Evolutionary conservation across 2,888 invertebrate genomes (phyloP).

Genomic region (Steromphala cineraria): DNA sequence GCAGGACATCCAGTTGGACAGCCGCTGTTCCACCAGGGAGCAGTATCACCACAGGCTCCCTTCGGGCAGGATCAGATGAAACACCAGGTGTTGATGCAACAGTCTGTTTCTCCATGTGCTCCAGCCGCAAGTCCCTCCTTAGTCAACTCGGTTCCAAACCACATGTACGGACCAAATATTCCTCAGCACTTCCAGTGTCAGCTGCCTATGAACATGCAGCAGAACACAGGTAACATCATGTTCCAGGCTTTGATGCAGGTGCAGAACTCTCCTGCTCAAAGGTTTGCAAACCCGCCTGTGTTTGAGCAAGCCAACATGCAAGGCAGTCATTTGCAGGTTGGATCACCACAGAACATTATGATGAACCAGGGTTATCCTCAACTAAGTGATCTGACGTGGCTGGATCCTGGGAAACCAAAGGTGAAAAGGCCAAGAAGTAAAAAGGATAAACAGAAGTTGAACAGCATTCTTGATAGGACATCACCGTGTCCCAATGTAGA

Average conservation of each 20-base stretch:
- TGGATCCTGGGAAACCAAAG: constrained; percentile 47
- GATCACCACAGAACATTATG: constrained; percentile 22
- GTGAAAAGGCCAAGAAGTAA: constrained; percentile 49
- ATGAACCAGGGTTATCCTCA: constrained; percentile 29
- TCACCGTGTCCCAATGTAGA: constrained; percentile 80
- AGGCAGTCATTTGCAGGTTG: constrained; percentile 22
- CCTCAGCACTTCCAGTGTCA: constrained; percentile 21
- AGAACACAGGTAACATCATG: constrained; percentile 20
- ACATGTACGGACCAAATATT: constrained; percentile 18
- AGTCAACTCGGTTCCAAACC: constrained; percentile 14
- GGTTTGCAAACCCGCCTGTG: constrained; percentile 11
- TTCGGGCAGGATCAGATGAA: constrained; percentile 36
- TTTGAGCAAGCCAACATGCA: constrained; percentile 20
- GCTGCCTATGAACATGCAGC: constrained; percentile 23
- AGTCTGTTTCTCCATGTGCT: constrained; percentile 28
- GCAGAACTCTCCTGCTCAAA: constrained; percentile 19
- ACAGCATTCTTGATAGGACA: constrained; percentile 58
- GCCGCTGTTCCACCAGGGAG: constrained; percentile 9
- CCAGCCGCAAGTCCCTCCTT: constrained; percentile 16
- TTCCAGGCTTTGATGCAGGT: constrained; percentile 26
- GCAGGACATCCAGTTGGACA: constrained; percentile 6
- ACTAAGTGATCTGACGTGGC: constrained; percentile 40
- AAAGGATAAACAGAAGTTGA: constrained; percentile 53
- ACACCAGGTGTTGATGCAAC: constrained; percentile 30
- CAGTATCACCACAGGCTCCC: constrained; percentile 30